Base-by-base conservation (phyloP, 1,140 invertebrate genomes). In the Phocides pigmalion region DNA sequence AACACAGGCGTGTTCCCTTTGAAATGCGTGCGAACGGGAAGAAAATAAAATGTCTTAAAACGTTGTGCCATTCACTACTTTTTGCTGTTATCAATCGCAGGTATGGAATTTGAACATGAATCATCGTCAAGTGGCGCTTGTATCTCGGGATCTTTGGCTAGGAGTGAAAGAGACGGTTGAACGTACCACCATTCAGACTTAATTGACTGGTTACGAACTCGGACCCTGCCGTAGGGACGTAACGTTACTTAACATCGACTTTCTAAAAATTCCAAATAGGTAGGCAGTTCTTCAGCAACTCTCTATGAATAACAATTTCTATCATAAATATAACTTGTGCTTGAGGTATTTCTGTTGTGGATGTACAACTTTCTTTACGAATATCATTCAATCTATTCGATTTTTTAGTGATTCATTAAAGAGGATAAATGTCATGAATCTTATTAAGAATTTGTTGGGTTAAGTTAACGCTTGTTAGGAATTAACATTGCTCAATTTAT, bases 191-290 rank as follows among this genome's bases (percentile, higher is more conserved):
- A 87, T 90, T 89, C 84, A 79, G 81, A 84, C 81, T 87, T 88
- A 90, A 90, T 89, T 90, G 87, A 87, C 83, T 90, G 84, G 83
- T 87, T 90, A 90, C 87, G 77, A 84, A 80, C 76, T 88, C 84
- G 79, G 81, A 84, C 87, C 85, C 85, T 84, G 78, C 74, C 66
- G 72, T 87, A 90, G 87, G 84, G 85, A 88, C 81, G 85, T 89
- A 78, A 76, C 80, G 75, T 84, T 79, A 86, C 80, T 81, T 82
- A 79, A 81, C 79, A 85, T 86, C 79, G 84, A 90, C 81, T 87
- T 90, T 88, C 78, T 85, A 87, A 84, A 86, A 82, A 84, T 85
- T 87, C 81, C 75, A 72, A 76, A 76, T 84, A 80, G 68, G 62
- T 65, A 80, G 70, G 35, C n/a, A 32, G 28, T 81, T 74, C 75